A percentile compares a stretch with the other conserved stretches of the same genome.
phyloP scores from a whole-genome alignment of 2,113 vertebrate genomes.

The Silurus asotus region DNA sequence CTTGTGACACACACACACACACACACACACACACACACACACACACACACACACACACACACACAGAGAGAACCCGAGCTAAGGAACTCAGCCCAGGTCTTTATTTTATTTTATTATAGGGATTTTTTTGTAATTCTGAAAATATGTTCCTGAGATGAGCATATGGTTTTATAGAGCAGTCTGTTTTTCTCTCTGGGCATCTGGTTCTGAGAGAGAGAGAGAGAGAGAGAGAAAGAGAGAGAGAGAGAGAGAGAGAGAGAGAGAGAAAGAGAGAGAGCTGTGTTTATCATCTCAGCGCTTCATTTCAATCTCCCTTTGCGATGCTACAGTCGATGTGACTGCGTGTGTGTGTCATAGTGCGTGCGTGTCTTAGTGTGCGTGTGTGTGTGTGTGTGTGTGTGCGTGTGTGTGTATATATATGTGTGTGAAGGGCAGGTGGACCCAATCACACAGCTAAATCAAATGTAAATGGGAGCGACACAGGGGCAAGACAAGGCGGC shows the following conservation, averaged over 20 bases:
- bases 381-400: background rate
- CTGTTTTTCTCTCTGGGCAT: background rate
- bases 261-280: conserved; percentile 4
- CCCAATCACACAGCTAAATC: conserved; percentile 66
- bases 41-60: background rate
- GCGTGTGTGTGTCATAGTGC: background rate
- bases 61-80: background rate
- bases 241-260: too few species aligned
- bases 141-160: conserved; percentile 10
- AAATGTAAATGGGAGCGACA: conserved; percentile 64
- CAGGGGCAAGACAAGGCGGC: conserved; percentile 47
- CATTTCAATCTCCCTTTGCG: too few species aligned
- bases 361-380: background rate
- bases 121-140: background rate
- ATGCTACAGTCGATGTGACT: too few species aligned
- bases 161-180: background rate
- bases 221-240: background rate
- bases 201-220: background rate
- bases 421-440: conserved; percentile 61
- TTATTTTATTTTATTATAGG: background rate
- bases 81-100: background rate
- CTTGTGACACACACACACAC: background rate
- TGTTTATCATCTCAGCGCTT: conserved; percentile 53
- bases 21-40: too few species aligned
- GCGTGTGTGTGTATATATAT: background rate